Percentiles rank a stretch among this genome's conserved stretches.
Evolutionary conservation across 2,888 invertebrate genomes (phyloP).

Genomic region (Plutella xylostella): DNA sequence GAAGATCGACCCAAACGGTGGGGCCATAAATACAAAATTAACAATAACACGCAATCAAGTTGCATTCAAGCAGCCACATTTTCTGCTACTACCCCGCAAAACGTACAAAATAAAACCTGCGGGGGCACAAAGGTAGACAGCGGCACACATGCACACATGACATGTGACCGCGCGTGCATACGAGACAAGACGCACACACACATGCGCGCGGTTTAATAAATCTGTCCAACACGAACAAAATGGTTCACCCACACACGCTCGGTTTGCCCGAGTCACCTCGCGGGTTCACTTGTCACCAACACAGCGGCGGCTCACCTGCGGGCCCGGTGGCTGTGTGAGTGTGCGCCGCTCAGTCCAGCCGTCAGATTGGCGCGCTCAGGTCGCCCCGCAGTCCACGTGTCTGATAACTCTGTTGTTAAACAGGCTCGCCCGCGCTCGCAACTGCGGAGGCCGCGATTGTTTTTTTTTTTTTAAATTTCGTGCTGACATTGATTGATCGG

Average conservation of each 20-base stretch:
- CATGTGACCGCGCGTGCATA: slow-evolving; percentile 51
- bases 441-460: not conserved
- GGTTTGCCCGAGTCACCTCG: slow-evolving; percentile 54
- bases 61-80: too few relatives aligned
- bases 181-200: slow-evolving; percentile 39
- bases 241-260: slow-evolving; percentile 47
- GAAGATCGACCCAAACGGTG: too few relatives aligned
- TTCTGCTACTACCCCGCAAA: slow-evolving; percentile 48
- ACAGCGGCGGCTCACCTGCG: slow-evolving; percentile 63
- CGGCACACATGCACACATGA: slow-evolving; percentile 46
- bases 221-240: slow-evolving; percentile 58
- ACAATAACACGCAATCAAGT: too few relatives aligned
- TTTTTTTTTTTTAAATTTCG: not conserved
- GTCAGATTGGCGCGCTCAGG: slow-evolving; percentile 58
- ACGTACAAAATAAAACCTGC: slow-evolving; percentile 46
- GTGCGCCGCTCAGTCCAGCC: slow-evolving; percentile 57
- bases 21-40: too few relatives aligned
- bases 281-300: slow-evolving; percentile 48
- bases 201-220: slow-evolving; percentile 38
- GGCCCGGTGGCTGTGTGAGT: slow-evolving; percentile 37
- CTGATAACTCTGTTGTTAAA: too few relatives aligned
- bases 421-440: slow-evolving; percentile 13
- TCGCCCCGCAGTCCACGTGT: too few relatives aligned
- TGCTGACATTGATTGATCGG: slow-evolving; percentile 23
- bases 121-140: slow-evolving; percentile 56